A percentile compares a stretch with the other conserved stretches of the same genome.
These are phyloP conservation scores for Eupeodes luniger DNA, from an alignment of 2,888 invertebrate species.

Conservation along the genomic window DNA sequence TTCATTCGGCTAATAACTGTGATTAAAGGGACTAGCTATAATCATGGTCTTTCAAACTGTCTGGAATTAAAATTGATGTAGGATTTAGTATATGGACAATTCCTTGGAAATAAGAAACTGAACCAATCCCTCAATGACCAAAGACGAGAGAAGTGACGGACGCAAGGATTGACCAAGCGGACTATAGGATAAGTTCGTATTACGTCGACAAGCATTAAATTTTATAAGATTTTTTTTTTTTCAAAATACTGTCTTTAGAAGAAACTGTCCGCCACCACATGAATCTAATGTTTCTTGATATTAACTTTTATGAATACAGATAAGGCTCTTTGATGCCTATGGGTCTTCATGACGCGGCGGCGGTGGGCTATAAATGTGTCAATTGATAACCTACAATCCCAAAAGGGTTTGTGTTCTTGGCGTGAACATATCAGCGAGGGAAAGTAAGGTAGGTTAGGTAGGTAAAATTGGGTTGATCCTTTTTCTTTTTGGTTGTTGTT, in stretches of 20 bases:
- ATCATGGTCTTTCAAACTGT: conserved; percentile 51
- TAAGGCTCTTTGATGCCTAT: background rate
- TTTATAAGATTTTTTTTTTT: conserved; percentile 27
- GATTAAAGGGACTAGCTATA: conserved; percentile 55
- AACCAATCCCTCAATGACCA: background rate
- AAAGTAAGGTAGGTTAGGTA: background rate
- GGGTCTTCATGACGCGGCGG: conserved; percentile 23
- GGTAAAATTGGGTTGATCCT: conserved; percentile 43
- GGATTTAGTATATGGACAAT: conserved; percentile 18
- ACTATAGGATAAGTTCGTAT: background rate
- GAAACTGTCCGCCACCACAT: conserved; percentile 42
- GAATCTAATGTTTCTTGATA: conserved; percentile 48
- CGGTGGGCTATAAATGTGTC: conserved; percentile 61
- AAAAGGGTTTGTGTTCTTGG: background rate
- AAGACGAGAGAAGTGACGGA: too few species aligned
- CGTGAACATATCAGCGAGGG: background rate
- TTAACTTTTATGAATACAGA: conserved; percentile 4
- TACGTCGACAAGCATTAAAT: background rate
- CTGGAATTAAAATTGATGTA: conserved; percentile 49
- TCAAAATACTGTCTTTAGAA: background rate
- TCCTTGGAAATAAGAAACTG: conserved; percentile 8
- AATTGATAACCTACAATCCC: conserved; percentile 33
- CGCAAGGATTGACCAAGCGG: background rate
- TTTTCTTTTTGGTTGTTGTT: background rate
- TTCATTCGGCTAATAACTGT: conserved; percentile 64